These are phyloP conservation scores for Cardiocondyla obscurior DNA, from an alignment of 1,140 invertebrate genomes.

Conservation along the genomic window DNA sequence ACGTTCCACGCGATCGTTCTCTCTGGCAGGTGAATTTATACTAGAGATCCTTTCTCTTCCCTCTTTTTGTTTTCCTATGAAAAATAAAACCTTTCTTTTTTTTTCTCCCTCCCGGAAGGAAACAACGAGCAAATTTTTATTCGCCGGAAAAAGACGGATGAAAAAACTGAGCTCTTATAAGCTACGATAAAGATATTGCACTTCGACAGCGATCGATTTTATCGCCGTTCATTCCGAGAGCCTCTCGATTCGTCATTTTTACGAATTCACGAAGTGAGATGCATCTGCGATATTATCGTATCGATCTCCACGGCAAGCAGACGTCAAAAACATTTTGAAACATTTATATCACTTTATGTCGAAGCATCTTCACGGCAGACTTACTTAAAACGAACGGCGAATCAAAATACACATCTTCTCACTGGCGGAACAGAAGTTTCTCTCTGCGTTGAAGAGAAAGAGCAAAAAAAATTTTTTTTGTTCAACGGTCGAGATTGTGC, in stretches of 20 bases:
- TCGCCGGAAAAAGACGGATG: slow-evolving; percentile 5
- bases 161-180: slow-evolving; percentile 30
- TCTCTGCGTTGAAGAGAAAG: not conserved
- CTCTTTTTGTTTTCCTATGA: too few relatives aligned
- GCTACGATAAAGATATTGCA: slow-evolving; percentile 30
- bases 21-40: not conserved
- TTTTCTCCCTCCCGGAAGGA: not conserved
- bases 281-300: slow-evolving; percentile 30
- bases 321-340: slow-evolving; percentile 33
- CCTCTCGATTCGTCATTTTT: slow-evolving; percentile 34
- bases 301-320: not conserved
- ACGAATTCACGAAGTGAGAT: slow-evolving; percentile 25
- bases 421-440: slow-evolving; percentile 1
- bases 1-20: not conserved
- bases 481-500: not conserved
- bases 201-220: slow-evolving; percentile 23
- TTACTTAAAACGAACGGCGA: not conserved
- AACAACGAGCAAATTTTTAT: not conserved
- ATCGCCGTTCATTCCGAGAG: slow-evolving; percentile 20
- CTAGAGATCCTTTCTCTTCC: too few relatives aligned
- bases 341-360: slow-evolving; percentile 38
- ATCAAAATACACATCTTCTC: slow-evolving; percentile 3
- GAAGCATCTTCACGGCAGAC: not conserved
- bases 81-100: not conserved
- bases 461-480: too few relatives aligned